Conservation (phyloP, 2,797 vertebrate species). For the Melanotaenia boesemani region DNA sequence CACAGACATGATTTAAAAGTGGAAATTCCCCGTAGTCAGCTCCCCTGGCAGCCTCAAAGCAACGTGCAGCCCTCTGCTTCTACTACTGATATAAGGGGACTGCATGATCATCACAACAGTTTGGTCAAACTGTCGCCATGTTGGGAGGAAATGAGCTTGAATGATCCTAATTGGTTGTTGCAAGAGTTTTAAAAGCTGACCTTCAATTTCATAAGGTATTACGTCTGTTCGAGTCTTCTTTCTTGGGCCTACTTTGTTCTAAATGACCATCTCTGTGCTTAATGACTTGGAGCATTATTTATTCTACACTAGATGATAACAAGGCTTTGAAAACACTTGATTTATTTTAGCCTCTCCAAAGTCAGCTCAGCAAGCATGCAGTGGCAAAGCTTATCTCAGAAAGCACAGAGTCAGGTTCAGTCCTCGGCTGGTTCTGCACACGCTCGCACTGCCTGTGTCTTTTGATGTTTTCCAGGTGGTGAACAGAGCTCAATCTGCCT, state of each 20-base stretch:
- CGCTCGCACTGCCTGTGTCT: constrained; percentile 9
- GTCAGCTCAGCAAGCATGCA: constrained; percentile 33
- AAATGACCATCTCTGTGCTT: constrained; percentile 29
- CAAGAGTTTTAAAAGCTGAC: constrained; percentile 22
- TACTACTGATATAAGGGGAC: constrained; percentile 21
- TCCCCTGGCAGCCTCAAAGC: constrained; percentile 29
- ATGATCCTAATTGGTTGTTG: constrained; percentile 22
- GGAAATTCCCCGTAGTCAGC: constrained; percentile 49
- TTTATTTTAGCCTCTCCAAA: constrained; percentile 42
- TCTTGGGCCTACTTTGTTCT: constrained; percentile 2
- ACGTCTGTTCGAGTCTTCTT: constrained; percentile 14
- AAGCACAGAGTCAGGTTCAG: constrained; percentile 49
- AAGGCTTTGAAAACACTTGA: constrained; percentile 38
- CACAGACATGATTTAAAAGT: constrained; percentile 63
- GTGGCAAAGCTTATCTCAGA: constrained; percentile 64
- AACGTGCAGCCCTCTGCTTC: constrained; percentile 16
- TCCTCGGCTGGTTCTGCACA: constrained; percentile 35
- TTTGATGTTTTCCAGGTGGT: constrained; percentile 64
- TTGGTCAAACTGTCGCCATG: background rate
- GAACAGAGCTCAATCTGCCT: constrained; percentile 59
- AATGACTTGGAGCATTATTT: constrained; percentile 31
- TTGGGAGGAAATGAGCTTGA: constrained; percentile 17
- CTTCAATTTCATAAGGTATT: constrained; percentile 19
- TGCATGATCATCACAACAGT: constrained; percentile 41
- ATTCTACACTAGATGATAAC: constrained; percentile 25